Evolutionary conservation across 2,797 vertebrate genomes (phyloP), one percentile per base, ranked within the genome.

Genomic region (Enteromius unitaeniatus): DNA sequence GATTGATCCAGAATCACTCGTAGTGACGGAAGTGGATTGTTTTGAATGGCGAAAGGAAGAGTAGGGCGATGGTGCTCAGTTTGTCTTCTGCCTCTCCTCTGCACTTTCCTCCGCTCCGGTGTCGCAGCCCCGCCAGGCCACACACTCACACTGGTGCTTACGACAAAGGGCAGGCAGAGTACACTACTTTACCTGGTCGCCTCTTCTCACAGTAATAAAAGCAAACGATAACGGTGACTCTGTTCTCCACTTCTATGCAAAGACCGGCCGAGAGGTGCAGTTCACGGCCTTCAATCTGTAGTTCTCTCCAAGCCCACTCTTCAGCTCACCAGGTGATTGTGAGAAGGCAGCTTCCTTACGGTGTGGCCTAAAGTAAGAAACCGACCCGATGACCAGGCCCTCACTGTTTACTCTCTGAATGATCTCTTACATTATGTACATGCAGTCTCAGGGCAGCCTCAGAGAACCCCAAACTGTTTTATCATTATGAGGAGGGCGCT

Each of bases 191-290:
- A 77, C 42, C 69, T 68, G 78, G 72, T 58, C 74, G 58, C 82
- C 77, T 82, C 82, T 78, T 78, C 37, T 76, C 47, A 5, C 85
- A 70, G 85, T 86, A 85, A 86, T 86, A 88, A 83, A 86, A 73
- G 80, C 83, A 81, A 88, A 92, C 86, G 92, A 93, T 91, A 89
- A 91, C 88, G 89, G 92, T 93, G 62, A 84, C 84, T 88, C 91
- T 85, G 93, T 92, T 92, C 93, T 93, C 93, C 93, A 93, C 93
- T 95, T 95, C 94, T 95, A 95, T 95, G 95, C 94, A 95, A 95
- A 92, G 90, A 92, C 90, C 78, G 92, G 90, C 88, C 78, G 91
- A 91, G 92, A 92, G 91, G 91, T 88, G 91, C 91, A 90, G 86
- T 90, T 90, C 89, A 86, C 88, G 90, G 89, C 90, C 89, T 91